Evolutionary conservation across 2,113 vertebrate genomes (phyloP), one percentile per base, ranked within the genome.

Genomic region (Ptychochromis oligacanthus): DNA sequence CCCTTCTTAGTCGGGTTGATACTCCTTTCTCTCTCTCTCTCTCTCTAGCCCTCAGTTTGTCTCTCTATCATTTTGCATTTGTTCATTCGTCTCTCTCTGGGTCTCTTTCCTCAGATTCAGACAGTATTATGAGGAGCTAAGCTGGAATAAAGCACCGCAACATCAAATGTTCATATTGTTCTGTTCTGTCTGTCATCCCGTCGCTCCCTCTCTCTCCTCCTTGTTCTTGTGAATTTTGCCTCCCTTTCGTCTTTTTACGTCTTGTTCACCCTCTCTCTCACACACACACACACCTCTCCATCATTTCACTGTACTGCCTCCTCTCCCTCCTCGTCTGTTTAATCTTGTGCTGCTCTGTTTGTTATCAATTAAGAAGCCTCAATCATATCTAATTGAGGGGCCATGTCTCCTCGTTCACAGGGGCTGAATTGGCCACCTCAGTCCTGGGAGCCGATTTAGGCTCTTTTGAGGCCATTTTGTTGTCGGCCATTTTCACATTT

Each of bases 1-100:
- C 95, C 94, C 95, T 90, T 93, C 95, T 95, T 93, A 95, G 93
- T 95, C 79, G 49, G 77, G 86, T 87, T 93, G 94, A 94, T 93
- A 89, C 92, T 90, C 85, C 85, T 84, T 85, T 87, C 86, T 79
- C 87, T 79, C 82, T 80, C 82, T 80, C 79, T 79, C 82, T 83
- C 55, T 72, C n/a, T 43, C 78, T 79, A 18, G 75, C 49, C 78
- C 70, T 65, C 72, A 58, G 26, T 89, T 26, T 87, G 75, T 67
- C 24, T 75, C 79, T 85, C 82, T 75, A 79, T 76, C 74, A 17
- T 88, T 86, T 87, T 58, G 67, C 89, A 40, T 85, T 92, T 83
- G 80, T 90, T 93, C 86, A 79, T 80, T 92, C 58, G 56, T 90
- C 91, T 89, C 85, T 91, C 85, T 79, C 85, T 64, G 77, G 31